Evolutionary conservation across 2,888 invertebrate species (phyloP), one percentile per base, ranked within the genome.

Genomic region (Philhelius pedissequus): DNA sequence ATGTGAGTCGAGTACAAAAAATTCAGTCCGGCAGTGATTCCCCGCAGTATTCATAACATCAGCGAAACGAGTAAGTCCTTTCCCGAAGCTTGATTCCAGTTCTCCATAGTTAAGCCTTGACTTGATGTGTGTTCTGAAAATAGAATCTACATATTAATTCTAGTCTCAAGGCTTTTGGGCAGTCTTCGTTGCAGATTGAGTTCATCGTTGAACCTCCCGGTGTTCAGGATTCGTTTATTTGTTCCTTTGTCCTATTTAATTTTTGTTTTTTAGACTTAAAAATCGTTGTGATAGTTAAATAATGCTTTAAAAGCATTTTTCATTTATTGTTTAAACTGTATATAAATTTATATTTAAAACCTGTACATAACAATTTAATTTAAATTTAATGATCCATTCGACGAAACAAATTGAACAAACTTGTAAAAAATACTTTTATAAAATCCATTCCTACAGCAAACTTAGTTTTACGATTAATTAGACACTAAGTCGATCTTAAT

Each of bases 1-100:
- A 97, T 89, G 96, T 97, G 88, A 91, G 90, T 76, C 96, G 96
- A 87, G 97, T 97, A 0, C 95, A 95, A 88, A 96, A 96, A 89
- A 92, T 97, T 70, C 92, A 96, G 88, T 95, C 96, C 18, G 96
- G 96, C 86, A 96, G 96, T 90, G 95, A 95, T 88, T 95, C 96
- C 6, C 95, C 96, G 50, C 95, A 95, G 87, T 92, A 92, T 88
- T 92, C 90, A 78, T 91, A 90, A 88, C 87, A 78, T 62, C 56
- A 18, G 32, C 40, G 9, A 22, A 45, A 68, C 4, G 15, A 66
- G 9, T 20, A 32, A 48, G 5, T n/a, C n/a, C 0, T 9, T n/a
- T 32, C 32, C 20, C 6, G 9, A 5, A 18, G 18, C 54, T 54
- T 54, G 30, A 2, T 32, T 7, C 4, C 15, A 20, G 1, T 13